A percentile compares a stretch with the other conserved stretches of the same genome.
phyloP scores from a whole-genome alignment of 2,113 vertebrate genomes.

The Poeciliopsis prolifica region DNA sequence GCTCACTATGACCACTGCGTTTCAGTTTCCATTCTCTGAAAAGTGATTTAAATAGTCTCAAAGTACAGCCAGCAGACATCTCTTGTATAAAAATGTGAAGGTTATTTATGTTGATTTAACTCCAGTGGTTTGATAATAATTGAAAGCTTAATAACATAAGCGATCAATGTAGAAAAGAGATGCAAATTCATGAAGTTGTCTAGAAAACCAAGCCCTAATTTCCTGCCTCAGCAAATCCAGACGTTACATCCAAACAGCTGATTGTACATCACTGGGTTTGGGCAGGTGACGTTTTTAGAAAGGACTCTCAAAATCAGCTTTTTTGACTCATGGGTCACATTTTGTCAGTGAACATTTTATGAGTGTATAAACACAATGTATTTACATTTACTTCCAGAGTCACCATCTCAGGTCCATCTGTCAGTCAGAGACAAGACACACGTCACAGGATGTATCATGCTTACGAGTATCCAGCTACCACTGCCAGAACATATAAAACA shows the following conservation, averaged over 20 bases:
- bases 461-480: not conserved
- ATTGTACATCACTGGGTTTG: slow-evolving; percentile 16
- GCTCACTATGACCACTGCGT: not conserved
- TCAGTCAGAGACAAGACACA: slow-evolving; percentile 45
- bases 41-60: not conserved
- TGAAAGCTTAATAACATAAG: too few relatives aligned
- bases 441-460: not conserved
- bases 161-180: too few relatives aligned
- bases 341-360: not conserved
- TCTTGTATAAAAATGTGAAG: not conserved
- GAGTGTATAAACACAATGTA: not conserved
- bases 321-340: not conserved
- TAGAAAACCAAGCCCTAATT: slow-evolving; percentile 24
- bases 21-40: not conserved
- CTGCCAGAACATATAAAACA: not conserved
- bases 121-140: not conserved
- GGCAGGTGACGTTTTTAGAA: not conserved
- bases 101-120: not conserved
- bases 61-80: not conserved
- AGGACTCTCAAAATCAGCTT: slow-evolving; percentile 10
- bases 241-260: slow-evolving; percentile 40
- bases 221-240: slow-evolving; percentile 33
- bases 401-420: slow-evolving; percentile 34
- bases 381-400: slow-evolving; percentile 58
- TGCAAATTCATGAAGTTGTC: slow-evolving; percentile 21